Conservation (phyloP, 2,797 vertebrate species). For the Sebastes diploproa region DNA sequence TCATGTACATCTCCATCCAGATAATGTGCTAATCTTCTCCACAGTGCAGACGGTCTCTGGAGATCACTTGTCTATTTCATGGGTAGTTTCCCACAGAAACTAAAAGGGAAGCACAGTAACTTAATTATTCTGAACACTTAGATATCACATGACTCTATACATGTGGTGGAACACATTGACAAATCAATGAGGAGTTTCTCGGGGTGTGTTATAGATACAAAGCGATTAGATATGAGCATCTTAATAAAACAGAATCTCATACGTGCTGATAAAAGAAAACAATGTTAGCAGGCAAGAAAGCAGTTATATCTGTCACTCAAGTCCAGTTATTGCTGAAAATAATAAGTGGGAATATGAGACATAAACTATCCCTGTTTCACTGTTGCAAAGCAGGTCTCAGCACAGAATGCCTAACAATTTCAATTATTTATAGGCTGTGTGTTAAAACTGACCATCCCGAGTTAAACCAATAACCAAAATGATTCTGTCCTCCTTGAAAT, state of each 20-base stretch:
- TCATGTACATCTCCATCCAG: constrained; percentile 67
- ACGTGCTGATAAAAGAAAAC: not conserved
- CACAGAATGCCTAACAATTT: not conserved
- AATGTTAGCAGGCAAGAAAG: not conserved
- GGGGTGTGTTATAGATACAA: not conserved
- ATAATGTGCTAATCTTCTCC: constrained; percentile 71
- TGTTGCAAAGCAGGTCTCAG: not conserved
- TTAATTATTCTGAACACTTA: constrained; percentile 56
- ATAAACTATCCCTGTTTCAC: not conserved
- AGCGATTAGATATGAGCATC: not conserved
- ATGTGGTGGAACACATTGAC: not conserved
- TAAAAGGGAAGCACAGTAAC: constrained; percentile 33
- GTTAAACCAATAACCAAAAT: not conserved
- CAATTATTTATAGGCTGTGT: not conserved
- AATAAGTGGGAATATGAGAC: not conserved
- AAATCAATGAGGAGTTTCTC: not conserved
- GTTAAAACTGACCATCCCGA: not conserved
- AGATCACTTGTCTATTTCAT: constrained; percentile 73
- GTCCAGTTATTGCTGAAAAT: not conserved
- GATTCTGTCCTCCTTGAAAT: not conserved
- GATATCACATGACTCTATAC: not conserved
- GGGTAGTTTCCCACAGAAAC: constrained; percentile 64
- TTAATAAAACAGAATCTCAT: not conserved
- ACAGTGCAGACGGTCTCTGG: constrained; percentile 46
- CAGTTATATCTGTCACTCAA: not conserved